Evolutionary conservation across 2,888 invertebrate species (phyloP), one percentile per base, ranked within the genome.

Genomic region (Epirrhoe tristata): DNA sequence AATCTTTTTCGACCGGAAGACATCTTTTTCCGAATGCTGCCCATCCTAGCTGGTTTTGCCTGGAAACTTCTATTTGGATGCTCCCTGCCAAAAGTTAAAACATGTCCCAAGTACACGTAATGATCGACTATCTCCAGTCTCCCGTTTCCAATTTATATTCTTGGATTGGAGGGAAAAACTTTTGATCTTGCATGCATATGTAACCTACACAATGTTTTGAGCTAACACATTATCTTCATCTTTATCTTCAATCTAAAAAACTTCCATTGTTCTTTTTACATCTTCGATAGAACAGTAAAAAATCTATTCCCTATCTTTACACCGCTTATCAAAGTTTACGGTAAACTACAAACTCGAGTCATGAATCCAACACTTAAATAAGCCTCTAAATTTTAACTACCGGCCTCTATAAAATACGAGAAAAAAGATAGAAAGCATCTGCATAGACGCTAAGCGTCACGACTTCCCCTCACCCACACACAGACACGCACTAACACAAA

Each of bases 401-500:
- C 73, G 74, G 63, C 71, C 71, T 74, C 74, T 74, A 74, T 74
- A 74, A 74, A 74, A 74, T 70, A 70, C 65, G 74, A 73, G 73
- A 74, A 73, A 74, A 74, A 74, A 74, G 63, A 74, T 71, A 72
- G 71, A 70, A 71, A 72, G 83, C 89, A 92, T 92, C 91, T 92
- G 92, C 92, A 92, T 92, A 89, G 87, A 79, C 79, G 77, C 83
- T 80, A 81, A 82, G 77, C 77, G 73, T 77, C 83, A 77, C 81
- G 81, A 81, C 78, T 76, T 73, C 79, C 79, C 77, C 74, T 77
- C 82, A 82, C 85, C 73, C 81, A 75, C 82, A 85, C 87, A 80
- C 77, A 78, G 81, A 76, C 72, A 76, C 86, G 82, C 88, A 90
- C 89, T 87, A 87, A 89, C 91, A 87, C 89, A 91, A 91, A 91